A percentile compares a stretch with the other conserved stretches of the same genome.
Conservation (phyloP, 2,888 invertebrate genomes). For the Cheilosia variabilis region DNA sequence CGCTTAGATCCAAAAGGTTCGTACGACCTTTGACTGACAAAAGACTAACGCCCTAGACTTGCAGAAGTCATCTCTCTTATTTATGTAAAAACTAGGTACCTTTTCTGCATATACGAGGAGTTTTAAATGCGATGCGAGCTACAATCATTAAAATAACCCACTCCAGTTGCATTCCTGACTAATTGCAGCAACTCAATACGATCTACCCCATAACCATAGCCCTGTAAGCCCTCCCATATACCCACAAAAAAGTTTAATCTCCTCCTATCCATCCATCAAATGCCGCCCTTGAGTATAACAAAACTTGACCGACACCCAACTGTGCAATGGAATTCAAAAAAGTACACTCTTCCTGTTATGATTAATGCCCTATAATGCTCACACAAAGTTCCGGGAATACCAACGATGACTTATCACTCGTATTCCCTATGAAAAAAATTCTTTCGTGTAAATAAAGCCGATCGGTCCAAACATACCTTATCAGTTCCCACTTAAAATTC, state of each 20-base stretch:
- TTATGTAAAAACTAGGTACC: no score
- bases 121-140: no score
- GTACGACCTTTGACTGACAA: no score
- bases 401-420: constrained; percentile 54
- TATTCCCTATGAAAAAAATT: constrained; percentile 12
- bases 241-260: neutral
- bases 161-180: no score
- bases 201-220: neutral
- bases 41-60: no score
- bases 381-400: constrained; percentile 47
- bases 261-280: neutral
- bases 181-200: no score
- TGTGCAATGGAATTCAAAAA: constrained; percentile 42
- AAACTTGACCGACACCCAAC: constrained; percentile 2
- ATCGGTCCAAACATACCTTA: constrained; percentile 33
- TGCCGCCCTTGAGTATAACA: constrained; percentile 17
- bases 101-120: no score
- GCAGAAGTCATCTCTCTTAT: no score
- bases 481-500: constrained; percentile 21
- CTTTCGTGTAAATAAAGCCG: constrained; percentile 21
- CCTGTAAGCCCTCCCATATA: neutral
- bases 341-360: constrained; percentile 39
- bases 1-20: no score
- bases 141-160: no score
- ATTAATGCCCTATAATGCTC: constrained; percentile 35